Percentiles rank a stretch among this genome's conserved stretches.
phyloP scores from a whole-genome alignment of 2,797 vertebrate genomes.

The Coregonus suidteri region DNA sequence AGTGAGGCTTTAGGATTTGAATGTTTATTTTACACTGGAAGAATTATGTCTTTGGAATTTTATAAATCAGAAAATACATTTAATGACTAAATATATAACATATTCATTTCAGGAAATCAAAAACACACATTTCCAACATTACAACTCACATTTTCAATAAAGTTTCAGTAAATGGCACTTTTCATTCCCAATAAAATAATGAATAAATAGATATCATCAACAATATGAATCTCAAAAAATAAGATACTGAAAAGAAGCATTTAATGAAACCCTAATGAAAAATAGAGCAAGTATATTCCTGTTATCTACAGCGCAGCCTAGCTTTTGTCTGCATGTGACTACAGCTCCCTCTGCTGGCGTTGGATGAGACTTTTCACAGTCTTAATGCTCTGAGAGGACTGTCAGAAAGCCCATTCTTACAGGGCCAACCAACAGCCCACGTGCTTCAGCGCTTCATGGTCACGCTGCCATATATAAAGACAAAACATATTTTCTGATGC shows the following conservation, averaged over 20 bases:
- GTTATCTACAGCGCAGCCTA: not conserved
- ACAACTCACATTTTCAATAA: no score
- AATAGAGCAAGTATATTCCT: not conserved
- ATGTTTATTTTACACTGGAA: no score
- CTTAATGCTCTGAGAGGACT: not conserved
- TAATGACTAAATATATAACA: no score
- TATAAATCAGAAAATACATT: no score
- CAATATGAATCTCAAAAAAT: not conserved
- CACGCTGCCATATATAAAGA: slow-evolving; percentile 1
- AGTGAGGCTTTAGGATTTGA: no score
- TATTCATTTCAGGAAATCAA: no score
- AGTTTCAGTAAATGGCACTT: no score
- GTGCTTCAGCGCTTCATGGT: slow-evolving; percentile 13
- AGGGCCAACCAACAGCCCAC: slow-evolving; percentile 21
- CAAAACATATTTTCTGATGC: slow-evolving; percentile 14
- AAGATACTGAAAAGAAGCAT: not conserved
- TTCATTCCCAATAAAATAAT: not conserved
- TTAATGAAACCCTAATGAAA: not conserved
- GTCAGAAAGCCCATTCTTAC: slow-evolving; percentile 27
- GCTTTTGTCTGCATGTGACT: not conserved
- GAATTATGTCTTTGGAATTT: no score
- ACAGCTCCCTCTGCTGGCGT: slow-evolving; percentile 52
- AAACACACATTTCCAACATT: no score
- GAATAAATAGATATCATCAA: not conserved
- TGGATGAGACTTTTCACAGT: no score